These are phyloP conservation scores for Epistrophe eligans DNA, from an alignment of 2,888 invertebrate genomes.

Conservation along the genomic window DNA sequence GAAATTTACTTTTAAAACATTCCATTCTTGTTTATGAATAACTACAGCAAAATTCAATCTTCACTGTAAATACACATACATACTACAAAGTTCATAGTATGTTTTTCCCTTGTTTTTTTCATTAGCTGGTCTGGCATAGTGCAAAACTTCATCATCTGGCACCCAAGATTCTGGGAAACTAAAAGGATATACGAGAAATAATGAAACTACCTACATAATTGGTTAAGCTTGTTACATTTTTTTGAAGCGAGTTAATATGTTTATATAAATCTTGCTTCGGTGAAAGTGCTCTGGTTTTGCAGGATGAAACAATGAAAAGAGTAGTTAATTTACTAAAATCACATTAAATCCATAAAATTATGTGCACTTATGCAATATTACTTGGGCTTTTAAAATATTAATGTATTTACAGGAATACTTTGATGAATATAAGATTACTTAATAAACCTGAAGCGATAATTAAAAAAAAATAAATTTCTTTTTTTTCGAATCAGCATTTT, in stretches of 20 bases:
- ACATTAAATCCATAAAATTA: background rate
- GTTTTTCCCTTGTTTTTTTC: background rate
- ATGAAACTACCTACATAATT: constrained; percentile 8
- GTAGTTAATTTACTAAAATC: constrained; percentile 4
- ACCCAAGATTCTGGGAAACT: background rate
- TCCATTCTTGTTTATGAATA: constrained; percentile 7
- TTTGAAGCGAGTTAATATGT: constrained; percentile 19
- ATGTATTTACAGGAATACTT: background rate
- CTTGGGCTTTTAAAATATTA: background rate
- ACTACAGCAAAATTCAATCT: constrained; percentile 10
- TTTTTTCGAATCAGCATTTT: no score
- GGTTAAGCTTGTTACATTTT: constrained; percentile 35
- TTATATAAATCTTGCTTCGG: background rate
- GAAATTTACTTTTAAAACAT: constrained; percentile 9
- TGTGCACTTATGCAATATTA: background rate
- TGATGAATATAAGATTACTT: no score
- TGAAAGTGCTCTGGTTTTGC: background rate
- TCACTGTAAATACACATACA: background rate
- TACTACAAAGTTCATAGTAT: background rate
- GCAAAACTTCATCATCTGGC: constrained; percentile 3
- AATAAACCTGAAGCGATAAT: no score
- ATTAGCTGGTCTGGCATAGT: background rate
- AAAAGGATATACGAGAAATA: constrained; percentile 7
- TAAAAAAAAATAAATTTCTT: no score
- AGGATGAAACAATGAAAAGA: background rate